Evolutionary conservation across 1,140 invertebrate genomes (phyloP), one percentile per base, ranked within the genome.

Genomic region (Aphidius gifuensis): DNA sequence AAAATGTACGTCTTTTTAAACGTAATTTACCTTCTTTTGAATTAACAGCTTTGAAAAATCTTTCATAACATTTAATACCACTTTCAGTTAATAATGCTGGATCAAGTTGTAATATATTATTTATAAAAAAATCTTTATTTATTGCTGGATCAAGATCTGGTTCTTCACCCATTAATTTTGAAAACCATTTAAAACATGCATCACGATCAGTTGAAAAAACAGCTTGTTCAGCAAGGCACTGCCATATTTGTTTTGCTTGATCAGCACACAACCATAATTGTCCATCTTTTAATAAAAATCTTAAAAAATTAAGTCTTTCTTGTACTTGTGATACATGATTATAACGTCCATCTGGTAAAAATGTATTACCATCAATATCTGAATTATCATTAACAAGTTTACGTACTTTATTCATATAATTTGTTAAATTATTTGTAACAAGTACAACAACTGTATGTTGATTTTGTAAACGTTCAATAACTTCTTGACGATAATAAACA

Each of bases 131-230:
- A 74, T 96, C 92, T 76, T 92, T 89, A 73, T 96, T 97, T 63
- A 98, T 96, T 69, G 95, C 93, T 11, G 96, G 96, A 82, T 98
- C 96, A 51, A 98, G 82, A 81, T 98, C 96, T 5, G 95, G 95
- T 74, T 98, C 96, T 69, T 98, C 95, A 5, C 94, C 94, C 95
- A 98, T 98, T 56, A 98, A 81, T 82, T 98, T 96, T n/a, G 94
- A 94, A 82, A 98, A 98, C 96, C 96, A 98, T 71, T 95, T 94
- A 81, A 98, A 99, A 81, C 96, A 98, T 5, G 94, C 92, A 79
- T 99, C 96, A 48, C 96, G 85, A 80, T 99, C 97, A 4, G 89
- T 89, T 4, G 89, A 81, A 78, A 96, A 97, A 2, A 96, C 93
- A 6, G 94, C 93, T 73, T 90, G 91, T 77, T 97, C 94, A 9